Evolutionary conservation across 2,113 vertebrate genomes (phyloP).

Genomic region (Phalacrocorax aristotelis): DNA sequence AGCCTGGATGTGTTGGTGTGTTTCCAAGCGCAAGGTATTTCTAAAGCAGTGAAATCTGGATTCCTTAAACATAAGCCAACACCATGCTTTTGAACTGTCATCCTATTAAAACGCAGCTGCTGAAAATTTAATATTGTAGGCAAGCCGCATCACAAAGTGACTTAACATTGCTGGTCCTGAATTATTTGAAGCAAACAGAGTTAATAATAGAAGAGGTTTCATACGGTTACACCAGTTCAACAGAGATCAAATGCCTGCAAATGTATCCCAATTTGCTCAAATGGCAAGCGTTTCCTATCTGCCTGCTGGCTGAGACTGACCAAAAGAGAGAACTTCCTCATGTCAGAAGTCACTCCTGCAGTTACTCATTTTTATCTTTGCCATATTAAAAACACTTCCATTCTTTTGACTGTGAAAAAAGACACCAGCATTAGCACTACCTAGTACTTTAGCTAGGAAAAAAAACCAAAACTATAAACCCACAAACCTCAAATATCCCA

Average conservation of each 20-base stretch:
- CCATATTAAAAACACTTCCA: neutral
- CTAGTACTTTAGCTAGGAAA: neutral
- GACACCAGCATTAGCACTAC: neutral
- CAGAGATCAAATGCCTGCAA: constrained; percentile 55
- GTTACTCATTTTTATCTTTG: neutral
- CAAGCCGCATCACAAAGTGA: constrained; percentile 25
- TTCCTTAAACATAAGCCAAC: constrained; percentile 2
- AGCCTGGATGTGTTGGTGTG: neutral
- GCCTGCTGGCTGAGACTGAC: constrained; percentile 17
- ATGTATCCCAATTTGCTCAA: constrained; percentile 33
- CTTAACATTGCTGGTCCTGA: neutral
- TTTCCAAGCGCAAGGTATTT: neutral
- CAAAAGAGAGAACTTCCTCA: neutral
- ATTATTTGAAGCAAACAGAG: constrained; percentile 40
- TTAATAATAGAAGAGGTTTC: constrained; percentile 61
- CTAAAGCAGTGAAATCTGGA: neutral
- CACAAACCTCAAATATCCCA: neutral
- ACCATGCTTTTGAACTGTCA: constrained; percentile 28
- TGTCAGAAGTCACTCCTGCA: neutral
- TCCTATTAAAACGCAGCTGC: constrained; percentile 13
- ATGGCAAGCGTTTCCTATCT: neutral
- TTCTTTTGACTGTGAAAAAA: neutral
- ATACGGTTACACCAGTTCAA: constrained; percentile 9
- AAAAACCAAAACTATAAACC: neutral
- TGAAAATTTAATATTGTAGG: constrained; percentile 37